Percentiles rank a stretch among this genome's conserved stretches.
Evolutionary conservation across 2,113 vertebrate species (phyloP).

Genomic region (Suncus etruscus): DNA sequence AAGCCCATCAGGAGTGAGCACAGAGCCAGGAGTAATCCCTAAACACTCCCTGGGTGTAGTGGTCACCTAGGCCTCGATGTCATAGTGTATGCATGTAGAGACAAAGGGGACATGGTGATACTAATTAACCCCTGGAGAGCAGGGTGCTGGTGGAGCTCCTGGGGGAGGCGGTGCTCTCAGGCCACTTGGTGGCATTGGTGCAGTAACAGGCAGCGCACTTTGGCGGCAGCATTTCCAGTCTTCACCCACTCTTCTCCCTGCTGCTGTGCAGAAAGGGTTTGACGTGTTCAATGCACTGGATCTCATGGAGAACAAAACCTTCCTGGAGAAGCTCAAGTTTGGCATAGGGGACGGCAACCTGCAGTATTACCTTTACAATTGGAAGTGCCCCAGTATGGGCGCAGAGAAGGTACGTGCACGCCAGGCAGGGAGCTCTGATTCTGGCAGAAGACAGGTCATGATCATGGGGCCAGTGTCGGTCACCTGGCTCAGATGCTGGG

Average conservation of each 20-base stretch:
- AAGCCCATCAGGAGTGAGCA: too few species aligned
- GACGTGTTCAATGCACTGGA: constrained; percentile 99
- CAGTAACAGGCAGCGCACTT: background rate
- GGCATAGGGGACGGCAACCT: constrained; percentile 99
- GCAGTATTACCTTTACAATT: constrained; percentile 99
- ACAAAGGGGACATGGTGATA: too few species aligned
- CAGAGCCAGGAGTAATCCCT: background rate
- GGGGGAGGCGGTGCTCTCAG: background rate
- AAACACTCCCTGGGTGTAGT: background rate
- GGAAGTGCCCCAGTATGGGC: constrained; percentile 99
- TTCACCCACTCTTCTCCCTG: constrained; percentile 44
- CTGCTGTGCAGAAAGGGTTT: constrained; percentile 94
- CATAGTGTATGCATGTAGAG: background rate
- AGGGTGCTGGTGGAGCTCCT: accelerated
- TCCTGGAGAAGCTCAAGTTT: constrained; percentile 99
- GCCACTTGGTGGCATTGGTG: background rate
- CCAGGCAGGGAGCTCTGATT: background rate
- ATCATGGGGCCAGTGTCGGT: background rate
- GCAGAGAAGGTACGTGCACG: constrained; percentile 93
- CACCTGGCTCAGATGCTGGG: background rate
- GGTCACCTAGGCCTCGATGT: too few species aligned
- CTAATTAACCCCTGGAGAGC: background rate
- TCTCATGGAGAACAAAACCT: constrained; percentile 99
- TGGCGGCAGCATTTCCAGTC: background rate
- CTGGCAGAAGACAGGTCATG: background rate